phyloP scores from a whole-genome alignment of 2,888 invertebrate species.

The Synergus umbraculus region DNA sequence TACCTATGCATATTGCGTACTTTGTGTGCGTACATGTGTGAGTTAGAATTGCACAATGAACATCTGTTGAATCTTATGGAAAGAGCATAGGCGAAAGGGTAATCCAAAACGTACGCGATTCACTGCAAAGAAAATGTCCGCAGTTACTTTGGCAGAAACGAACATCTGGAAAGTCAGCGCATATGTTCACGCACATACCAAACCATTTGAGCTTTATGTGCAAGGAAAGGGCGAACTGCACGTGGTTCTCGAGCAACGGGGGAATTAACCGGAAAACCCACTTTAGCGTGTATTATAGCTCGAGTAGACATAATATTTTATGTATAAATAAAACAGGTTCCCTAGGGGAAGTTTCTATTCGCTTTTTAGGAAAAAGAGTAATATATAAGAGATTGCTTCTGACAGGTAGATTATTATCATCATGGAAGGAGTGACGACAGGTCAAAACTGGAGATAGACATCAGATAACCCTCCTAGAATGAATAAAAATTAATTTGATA shows the following conservation, averaged over 20 bases:
- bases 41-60: slow-evolving; percentile 41
- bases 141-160: slow-evolving; percentile 49
- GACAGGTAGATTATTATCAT: not conserved
- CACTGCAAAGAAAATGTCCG: slow-evolving; percentile 50
- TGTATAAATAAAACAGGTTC: slow-evolving; percentile 27
- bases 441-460: not conserved
- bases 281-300: slow-evolving; percentile 29
- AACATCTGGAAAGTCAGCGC: slow-evolving; percentile 51
- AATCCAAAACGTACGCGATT: slow-evolving; percentile 53
- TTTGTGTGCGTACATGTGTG: slow-evolving; percentile 30
- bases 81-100: slow-evolving; percentile 55
- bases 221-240: slow-evolving; percentile 19
- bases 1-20: slow-evolving; percentile 27
- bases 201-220: not conserved
- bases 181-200: slow-evolving; percentile 26
- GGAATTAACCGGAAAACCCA: slow-evolving; percentile 39
- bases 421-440: not conserved
- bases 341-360: not conserved
- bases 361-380: not conserved
- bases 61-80: slow-evolving; percentile 49
- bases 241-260: slow-evolving; percentile 25
- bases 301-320: slow-evolving; percentile 22
- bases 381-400: not conserved
- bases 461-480: too few species aligned
- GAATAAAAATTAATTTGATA: too few species aligned